Evolutionary conservation across 2,113 vertebrate genomes (phyloP), one percentile per base, ranked within the genome.

Genomic region (Phaethornis superciliosus): DNA sequence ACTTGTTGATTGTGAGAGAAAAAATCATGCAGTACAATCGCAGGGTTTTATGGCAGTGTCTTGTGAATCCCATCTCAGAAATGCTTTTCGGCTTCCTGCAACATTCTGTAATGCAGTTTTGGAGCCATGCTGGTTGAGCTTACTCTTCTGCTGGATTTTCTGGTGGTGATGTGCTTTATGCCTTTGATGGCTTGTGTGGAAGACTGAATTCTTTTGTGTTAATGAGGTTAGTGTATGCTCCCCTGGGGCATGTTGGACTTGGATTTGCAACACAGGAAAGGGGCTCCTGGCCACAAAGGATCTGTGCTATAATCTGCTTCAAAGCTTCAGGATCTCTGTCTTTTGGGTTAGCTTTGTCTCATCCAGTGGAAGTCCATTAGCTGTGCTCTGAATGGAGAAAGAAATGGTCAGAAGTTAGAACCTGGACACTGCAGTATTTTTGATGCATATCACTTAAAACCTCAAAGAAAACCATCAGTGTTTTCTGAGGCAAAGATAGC

Each of bases 11-110:
- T 68, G 56, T 7, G 23, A 72, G 62, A 80, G 51, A 58, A 63
- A 77, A 51, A 83, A 63, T 67, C 32, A 10, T 56, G 16, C 46
- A 33, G 68, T 10, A 88, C 75, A 55, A 76, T 88, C 59, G 88
- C 60, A 33, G 28, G 5, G 68, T 90, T 95, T 91, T 89, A n/a
- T 56, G 35, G 62, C 72, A 37, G 10, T 65, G 33, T 70, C 60
- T 84, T 89, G 72, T 93, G 86, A 79, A 88, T 69, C 91, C 72
- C 62, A 54, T 85, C 58, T 54, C n/a, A 88, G 74, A 86, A 81
- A 62, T 65, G 35, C 83, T 78, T 93, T 59, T 46, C 85, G 70
- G 58, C 52, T 88, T 79, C 62, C 69, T 89, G 81, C 82, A 85
- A 68, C 79, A 71, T 80, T 13, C 67, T 78, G 72, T 49, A 62